Conservation (phyloP, 2,113 vertebrate genomes). For the Leptobrachium leishanense region DNA sequence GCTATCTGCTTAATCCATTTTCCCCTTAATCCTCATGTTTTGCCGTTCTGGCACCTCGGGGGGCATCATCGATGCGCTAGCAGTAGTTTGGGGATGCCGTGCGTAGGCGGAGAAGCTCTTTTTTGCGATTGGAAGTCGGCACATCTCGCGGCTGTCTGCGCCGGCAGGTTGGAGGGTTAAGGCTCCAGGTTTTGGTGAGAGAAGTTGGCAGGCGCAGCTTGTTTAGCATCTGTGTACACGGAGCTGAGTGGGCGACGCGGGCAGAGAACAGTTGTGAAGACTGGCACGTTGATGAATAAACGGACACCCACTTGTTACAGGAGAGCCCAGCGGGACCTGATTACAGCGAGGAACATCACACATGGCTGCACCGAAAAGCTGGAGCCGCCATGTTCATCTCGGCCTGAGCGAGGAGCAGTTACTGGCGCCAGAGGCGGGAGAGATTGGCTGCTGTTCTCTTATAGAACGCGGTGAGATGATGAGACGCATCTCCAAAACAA, state of each 20-base stretch:
- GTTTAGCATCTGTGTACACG: constrained; percentile 59
- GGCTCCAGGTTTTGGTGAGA: constrained; percentile 50
- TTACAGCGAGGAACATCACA: constrained; percentile 6
- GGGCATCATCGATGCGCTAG: background rate
- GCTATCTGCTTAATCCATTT: constrained; percentile 1
- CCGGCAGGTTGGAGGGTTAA: background rate
- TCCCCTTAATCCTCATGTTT: background rate
- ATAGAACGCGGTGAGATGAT: too few species aligned
- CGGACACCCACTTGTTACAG: constrained; percentile 54
- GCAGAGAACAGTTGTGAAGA: constrained; percentile 53
- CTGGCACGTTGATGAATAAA: constrained; percentile 52
- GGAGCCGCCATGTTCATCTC: too few species aligned
- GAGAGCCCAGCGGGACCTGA: constrained; percentile 1
- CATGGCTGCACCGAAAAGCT: background rate
- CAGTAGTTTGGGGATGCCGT: too few species aligned
- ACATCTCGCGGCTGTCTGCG: background rate
- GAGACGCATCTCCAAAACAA: too few species aligned
- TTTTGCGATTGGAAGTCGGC: too few species aligned
- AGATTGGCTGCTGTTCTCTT: too few species aligned
- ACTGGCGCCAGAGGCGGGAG: too few species aligned
- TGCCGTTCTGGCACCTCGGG: background rate
- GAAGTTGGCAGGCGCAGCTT: constrained; percentile 37
- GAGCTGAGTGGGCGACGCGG: constrained; percentile 57
- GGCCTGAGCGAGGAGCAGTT: too few species aligned
- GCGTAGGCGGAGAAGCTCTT: too few species aligned